Evolutionary conservation across 2,888 invertebrate genomes (phyloP), one percentile per base, ranked within the genome.

Genomic region (Zelleria hepariella): DNA sequence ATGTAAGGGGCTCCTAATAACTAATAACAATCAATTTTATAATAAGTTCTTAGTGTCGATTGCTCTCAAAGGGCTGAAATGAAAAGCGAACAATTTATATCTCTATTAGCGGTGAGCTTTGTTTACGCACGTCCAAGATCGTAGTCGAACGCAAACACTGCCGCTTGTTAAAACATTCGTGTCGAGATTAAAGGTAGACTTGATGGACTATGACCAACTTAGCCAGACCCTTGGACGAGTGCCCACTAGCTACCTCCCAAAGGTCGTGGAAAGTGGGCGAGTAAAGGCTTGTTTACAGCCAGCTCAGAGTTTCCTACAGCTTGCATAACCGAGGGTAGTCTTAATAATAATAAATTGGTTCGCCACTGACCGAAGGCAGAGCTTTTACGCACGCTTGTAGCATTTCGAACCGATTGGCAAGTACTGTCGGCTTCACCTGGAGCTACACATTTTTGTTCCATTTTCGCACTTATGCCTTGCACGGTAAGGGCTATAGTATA

Each of bases 271-370:
- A n/a, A n/a, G n/a, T n/a, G n/a, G n/a, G n/a, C 74, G 68, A 67
- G 68, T 75, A 75, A 72, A 75, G 77, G 81, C 82, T 83, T 86
- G 86, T 86, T 87, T 87, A 86, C 85, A 84, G 76, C 78, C 72
- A 73, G 77, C 78, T 86, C 82, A 82, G 83, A 83, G 79, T 82
- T 86, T 84, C 82, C 79, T 78, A 78, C 80, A 83, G 83, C 86
- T 86, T 86, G 85, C 86, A 86, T 86, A 86, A 86, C 81, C 81
- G 76, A 75, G 86, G 86, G 86, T 84, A 86, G 86, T 86, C 85
- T 84, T 85, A 84, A 87, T 87, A 87, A 87, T 86, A 87, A 87
- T 82, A 87, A 86, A 87, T 87, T 86, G 86, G 83, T 81, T 77
- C 77, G 78, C 82, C 79, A 52, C 53, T 27, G 26, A 26, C 51